phyloP scores from a whole-genome alignment of 2,888 invertebrate species.

The Rhimphoctona megacephalus region DNA sequence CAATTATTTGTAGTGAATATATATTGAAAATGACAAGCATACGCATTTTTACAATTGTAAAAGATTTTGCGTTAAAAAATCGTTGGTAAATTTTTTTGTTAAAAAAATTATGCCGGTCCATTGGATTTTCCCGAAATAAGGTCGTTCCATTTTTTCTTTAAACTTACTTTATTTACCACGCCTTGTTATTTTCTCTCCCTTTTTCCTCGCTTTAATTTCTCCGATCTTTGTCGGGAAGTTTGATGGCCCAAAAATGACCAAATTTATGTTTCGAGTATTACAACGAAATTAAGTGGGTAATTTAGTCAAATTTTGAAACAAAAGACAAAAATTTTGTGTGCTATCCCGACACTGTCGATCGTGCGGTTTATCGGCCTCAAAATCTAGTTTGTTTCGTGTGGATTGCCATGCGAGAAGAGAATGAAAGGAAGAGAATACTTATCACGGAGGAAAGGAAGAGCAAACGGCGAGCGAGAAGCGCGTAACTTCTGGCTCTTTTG shows the following conservation, averaged over 20 bases:
- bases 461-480: neutral
- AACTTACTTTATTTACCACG: no score
- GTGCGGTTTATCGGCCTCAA: conserved; percentile 24
- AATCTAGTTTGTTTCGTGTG: conserved; percentile 28
- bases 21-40: neutral
- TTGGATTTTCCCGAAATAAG: neutral
- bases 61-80: neutral
- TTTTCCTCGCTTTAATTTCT: neutral
- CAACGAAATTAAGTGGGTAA: neutral
- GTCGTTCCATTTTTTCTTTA: neutral
- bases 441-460: conserved; percentile 13
- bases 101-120: neutral
- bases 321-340: neutral
- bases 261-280: neutral
- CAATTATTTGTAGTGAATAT: neutral
- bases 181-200: neutral
- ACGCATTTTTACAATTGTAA: neutral
- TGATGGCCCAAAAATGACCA: neutral
- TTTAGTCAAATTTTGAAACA: conserved; percentile 9
- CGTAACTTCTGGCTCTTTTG: conserved; percentile 1
- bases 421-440: conserved; percentile 60
- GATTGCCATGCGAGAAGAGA: conserved; percentile 24
- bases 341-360: neutral
- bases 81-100: neutral
- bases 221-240: neutral